Base-by-base conservation (phyloP, 2,113 vertebrate species). In the Catharus minimus region DNA sequence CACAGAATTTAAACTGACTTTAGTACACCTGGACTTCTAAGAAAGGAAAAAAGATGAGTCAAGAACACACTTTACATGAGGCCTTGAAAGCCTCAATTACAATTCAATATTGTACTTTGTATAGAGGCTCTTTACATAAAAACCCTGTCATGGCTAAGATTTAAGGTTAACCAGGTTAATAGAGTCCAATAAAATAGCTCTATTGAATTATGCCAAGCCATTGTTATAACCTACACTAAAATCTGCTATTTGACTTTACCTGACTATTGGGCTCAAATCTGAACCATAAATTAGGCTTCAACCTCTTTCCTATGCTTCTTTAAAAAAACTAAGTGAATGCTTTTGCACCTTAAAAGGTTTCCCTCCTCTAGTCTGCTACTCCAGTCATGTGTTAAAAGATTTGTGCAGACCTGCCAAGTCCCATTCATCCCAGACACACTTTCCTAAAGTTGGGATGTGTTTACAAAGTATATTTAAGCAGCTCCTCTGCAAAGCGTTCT, bases 121-220 rank as follows among this genome's bases (percentile, higher is more conserved):
- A 92, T 82, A 71, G 89, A 88, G 57, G 77, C 61, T 97, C 75
- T 94, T 93, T 91, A 96, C 83, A 91, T 66, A 69, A 96, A 96
- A 96, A 84, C 62, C 47, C 82, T 89, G 86, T 93, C 94, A 94
- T 28, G 79, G 89, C 91, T 95, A 92, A 95, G 91, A 91, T 90
- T 95, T 96, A 92, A 93, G 94, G 95, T 97, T 95, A 96, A 96
- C 74, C 92, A 95, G 90, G 94, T 96, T 97, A 97, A 96, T 47
- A 95, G 89, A 96, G 72, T 77, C 72, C 95, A 97, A 95, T 90
- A 93, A 96, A 96, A 96, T 22, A 89, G 72, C 38, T 96, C 92
- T 95, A 89, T 5, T 89, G 90, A 96, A 95, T 96, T 93, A 94
- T 56, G 44, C 57, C 71, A 81, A 92, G 62, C 80, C 86, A 82